These are phyloP conservation scores for Cryptophagus acutangulus DNA, from an alignment of 2,888 invertebrate genomes.

Conservation along the genomic window DNA sequence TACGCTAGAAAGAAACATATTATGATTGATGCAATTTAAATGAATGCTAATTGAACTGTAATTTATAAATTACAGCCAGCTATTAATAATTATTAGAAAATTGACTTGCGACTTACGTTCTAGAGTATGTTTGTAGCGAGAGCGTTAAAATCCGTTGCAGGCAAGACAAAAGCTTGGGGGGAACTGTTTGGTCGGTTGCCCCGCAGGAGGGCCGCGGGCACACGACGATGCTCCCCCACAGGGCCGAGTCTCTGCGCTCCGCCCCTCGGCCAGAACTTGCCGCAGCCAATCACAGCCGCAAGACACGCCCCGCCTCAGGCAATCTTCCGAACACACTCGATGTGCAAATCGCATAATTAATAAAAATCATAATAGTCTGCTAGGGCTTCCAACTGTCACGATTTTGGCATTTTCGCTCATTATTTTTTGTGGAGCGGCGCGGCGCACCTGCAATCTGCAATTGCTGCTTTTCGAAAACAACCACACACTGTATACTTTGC, in stretches of 20 bases:
- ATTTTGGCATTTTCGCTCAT: not conserved
- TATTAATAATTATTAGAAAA: constrained; percentile 38
- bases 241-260: constrained; percentile 36
- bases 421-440: too few relatives aligned
- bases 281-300: constrained; percentile 41
- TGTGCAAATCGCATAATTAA: not conserved
- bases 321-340: constrained; percentile 18
- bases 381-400: constrained; percentile 3
- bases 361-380: not conserved
- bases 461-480: not conserved
- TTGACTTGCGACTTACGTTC: too few relatives aligned
- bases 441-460: too few relatives aligned
- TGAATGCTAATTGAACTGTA: constrained; percentile 36
- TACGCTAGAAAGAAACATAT: too few relatives aligned
- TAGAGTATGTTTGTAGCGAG: too few relatives aligned
- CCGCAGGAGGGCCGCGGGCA: constrained; percentile 40
- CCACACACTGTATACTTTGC: not conserved
- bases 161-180: constrained; percentile 39
- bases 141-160: constrained; percentile 4
- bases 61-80: constrained; percentile 38
- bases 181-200: constrained; percentile 38
- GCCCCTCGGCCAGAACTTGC: constrained; percentile 38
- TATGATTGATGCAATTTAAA: constrained; percentile 39
- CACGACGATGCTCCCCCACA: constrained; percentile 30
- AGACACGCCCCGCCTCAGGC: constrained; percentile 46